Conservation (phyloP, 35 echinoderm and acorn worm species). For the Hemicentrotus pulcherrimus region DNA sequence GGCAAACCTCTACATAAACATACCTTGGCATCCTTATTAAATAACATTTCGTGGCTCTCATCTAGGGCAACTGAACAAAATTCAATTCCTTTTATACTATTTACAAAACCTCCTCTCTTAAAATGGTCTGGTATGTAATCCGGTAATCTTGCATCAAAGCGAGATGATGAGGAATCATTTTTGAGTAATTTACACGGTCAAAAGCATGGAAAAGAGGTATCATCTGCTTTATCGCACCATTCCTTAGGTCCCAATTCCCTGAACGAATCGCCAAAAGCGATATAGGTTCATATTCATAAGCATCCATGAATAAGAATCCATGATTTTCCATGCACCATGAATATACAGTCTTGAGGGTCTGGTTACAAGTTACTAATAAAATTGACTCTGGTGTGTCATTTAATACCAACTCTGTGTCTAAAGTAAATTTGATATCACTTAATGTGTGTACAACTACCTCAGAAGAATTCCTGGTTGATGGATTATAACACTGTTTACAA, state of each 20-base stretch:
- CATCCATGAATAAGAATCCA: background rate
- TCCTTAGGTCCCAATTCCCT: conserved; percentile 58
- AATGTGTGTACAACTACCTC: background rate
- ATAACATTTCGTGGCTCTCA: conserved; percentile 76
- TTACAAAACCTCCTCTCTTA: conserved; percentile 67
- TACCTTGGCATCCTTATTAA: conserved; percentile 69
- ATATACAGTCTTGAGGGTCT: background rate
- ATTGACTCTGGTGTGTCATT: background rate
- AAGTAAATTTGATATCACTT: background rate
- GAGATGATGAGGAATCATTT: conserved; percentile 64
- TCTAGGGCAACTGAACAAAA: conserved; percentile 64
- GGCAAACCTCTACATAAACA: conserved; percentile 33
- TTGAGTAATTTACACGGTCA: conserved; percentile 68
- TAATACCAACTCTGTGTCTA: background rate
- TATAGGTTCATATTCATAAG: too few relatives aligned
- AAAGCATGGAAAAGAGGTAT: conserved; percentile 65
- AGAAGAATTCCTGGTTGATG: background rate
- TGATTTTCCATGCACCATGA: background rate
- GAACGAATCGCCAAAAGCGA: conserved; percentile 48
- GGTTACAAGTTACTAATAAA: background rate
- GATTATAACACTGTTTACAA: background rate
- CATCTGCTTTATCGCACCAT: conserved; percentile 67
- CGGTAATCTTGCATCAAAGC: conserved; percentile 55
- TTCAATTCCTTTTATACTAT: conserved; percentile 49
- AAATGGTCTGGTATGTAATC: conserved; percentile 55